These are phyloP conservation scores for Calidris pygmaea DNA, from an alignment of 2,113 vertebrate species.

Conservation along the genomic window DNA sequence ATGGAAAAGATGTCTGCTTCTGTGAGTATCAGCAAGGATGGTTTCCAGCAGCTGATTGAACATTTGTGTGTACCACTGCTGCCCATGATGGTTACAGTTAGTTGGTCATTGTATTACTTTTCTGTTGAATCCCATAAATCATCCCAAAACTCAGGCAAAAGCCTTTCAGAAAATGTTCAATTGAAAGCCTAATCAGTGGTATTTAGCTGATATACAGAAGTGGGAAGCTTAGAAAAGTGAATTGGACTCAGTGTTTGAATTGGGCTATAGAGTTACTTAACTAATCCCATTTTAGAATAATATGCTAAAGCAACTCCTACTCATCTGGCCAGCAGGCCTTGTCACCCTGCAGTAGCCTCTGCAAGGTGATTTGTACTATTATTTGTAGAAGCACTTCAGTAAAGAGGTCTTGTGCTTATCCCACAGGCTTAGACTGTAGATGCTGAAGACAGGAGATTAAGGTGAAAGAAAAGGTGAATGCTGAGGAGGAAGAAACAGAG, in stretches of 20 bases:
- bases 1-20: background rate
- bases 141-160: background rate
- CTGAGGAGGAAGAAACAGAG: slow-evolving; percentile 29
- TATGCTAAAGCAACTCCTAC: background rate
- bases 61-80: background rate
- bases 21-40: background rate
- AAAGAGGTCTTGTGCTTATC: slow-evolving; percentile 34
- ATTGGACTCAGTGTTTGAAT: background rate
- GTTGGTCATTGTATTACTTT: background rate
- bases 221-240: background rate
- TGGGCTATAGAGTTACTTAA: slow-evolving; percentile 19
- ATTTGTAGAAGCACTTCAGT: background rate
- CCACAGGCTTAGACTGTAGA: background rate
- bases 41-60: background rate
- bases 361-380: slow-evolving; percentile 47
- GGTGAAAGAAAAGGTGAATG: slow-evolving; percentile 39
- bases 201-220: background rate
- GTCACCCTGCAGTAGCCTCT: background rate
- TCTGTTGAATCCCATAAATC: background rate
- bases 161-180: background rate
- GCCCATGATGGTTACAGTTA: background rate
- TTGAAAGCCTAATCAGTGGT: background rate
- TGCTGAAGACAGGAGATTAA: slow-evolving; percentile 38
- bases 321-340: background rate
- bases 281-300: slow-evolving; percentile 36